These are phyloP conservation scores for Dicrostonyx torquatus DNA, from an alignment of 2,797 vertebrate genomes.

Conservation along the genomic window DNA sequence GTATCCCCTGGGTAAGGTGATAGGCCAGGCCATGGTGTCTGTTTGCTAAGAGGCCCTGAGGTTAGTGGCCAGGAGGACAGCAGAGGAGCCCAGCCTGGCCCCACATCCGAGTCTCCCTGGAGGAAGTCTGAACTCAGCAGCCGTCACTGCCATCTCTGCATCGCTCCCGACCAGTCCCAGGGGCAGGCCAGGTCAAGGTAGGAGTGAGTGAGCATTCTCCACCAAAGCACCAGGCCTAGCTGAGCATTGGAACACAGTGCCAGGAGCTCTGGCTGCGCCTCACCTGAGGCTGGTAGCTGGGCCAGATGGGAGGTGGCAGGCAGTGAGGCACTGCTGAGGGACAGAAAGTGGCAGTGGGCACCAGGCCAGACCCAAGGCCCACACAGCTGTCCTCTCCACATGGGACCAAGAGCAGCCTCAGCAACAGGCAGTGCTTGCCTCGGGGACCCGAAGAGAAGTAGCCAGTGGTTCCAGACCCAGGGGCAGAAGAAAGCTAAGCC, in stretches of 20 bases:
- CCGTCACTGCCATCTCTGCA: rapidly evolving
- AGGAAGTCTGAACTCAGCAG: too few species aligned
- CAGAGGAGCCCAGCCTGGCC: not conserved
- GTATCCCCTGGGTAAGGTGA: not conserved
- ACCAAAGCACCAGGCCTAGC: not conserved
- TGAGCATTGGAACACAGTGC: not conserved
- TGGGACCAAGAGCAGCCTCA: not conserved
- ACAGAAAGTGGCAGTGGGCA: slow-evolving; percentile 35
- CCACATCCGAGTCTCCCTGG: rapidly evolving
- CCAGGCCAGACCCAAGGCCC: slow-evolving; percentile 40
- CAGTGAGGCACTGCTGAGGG: slow-evolving; percentile 42
- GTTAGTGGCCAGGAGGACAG: not conserved
- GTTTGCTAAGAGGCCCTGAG: not conserved
- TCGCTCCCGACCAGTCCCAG: not conserved
- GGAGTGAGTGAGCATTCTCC: not conserved
- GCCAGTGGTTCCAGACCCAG: not conserved
- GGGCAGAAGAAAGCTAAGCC: not conserved
- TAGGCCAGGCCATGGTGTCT: not conserved
- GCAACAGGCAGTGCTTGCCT: slow-evolving; percentile 46
- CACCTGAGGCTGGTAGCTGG: slow-evolving; percentile 27
- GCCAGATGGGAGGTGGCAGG: slow-evolving; percentile 62
- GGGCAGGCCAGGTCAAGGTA: slow-evolving; percentile 44
- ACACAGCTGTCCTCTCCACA: slow-evolving; percentile 62
- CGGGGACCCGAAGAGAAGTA: not conserved
- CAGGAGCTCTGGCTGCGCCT: slow-evolving; percentile 6